Base-by-base conservation (phyloP, 2,113 vertebrate species). In the Erpornis zantholeuca region DNA sequence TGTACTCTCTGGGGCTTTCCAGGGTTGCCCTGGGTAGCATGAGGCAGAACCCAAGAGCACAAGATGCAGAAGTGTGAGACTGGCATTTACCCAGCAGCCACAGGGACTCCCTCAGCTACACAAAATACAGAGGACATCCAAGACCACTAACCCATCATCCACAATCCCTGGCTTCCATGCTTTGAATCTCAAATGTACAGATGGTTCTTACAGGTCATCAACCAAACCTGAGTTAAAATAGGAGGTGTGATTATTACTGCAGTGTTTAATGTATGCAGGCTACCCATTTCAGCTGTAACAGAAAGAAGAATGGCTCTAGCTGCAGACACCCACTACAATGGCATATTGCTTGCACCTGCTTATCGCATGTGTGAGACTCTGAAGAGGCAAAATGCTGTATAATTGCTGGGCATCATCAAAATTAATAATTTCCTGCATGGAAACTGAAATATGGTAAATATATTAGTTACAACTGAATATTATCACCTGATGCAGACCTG, bases 291-390 rank as follows among this genome's bases (percentile, higher is more conserved):
- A 93, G 71, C 66, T 77, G 76, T 44, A 96, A 52, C 35, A 91
- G 90, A 81, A 94, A 96, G 89, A 95, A 91, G 77, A 94, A 96
- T 90, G 85, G 79, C 79, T 88, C 56, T 45, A 83, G 82, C 68
- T 78, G 22, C 90, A 93, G 82, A 90, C 71, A 71, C 11, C 20
- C 35, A 40, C 60, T 47, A 94, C 84, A 94, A 81, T 78, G 60
- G 93, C 64, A 95, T 92, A 94, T 88, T 88, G 49, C 72, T 97
- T 83, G 44, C 93, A 94, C 82, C 93, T 93, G 94, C 92, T 96
- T 96, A 97, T 96, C 92, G 1, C 52, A 42, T 56, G 64, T 9
- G 29, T 52, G 60, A 75, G 76, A 60, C 52, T 95, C 85, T 75
- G 68, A 90, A 92, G 88, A 88, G 85, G 60, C 44, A 90, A 86